A percentile compares a stretch with the other conserved stretches of the same genome.
Conservation (phyloP, 2,888 invertebrate species). For the Thymelicus sylvestris region DNA sequence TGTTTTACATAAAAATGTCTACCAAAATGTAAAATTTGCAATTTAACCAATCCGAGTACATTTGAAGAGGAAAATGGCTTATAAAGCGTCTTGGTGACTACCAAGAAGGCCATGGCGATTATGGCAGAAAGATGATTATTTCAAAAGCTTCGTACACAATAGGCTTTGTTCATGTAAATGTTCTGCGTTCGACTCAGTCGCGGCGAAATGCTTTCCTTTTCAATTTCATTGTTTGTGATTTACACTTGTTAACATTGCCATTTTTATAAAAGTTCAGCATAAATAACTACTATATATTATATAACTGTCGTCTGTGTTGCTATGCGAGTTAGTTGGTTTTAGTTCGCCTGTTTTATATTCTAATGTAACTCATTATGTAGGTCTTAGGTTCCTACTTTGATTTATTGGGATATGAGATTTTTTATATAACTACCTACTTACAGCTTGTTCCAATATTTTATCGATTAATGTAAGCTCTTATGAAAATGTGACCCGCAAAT, state of each 20-base stretch:
- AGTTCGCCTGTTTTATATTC: constrained; percentile 3
- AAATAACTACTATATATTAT: constrained; percentile 12
- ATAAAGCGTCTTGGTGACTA: constrained; percentile 34
- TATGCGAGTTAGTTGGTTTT: constrained; percentile 14
- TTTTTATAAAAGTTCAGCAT: constrained; percentile 33
- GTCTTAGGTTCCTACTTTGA: too few species aligned
- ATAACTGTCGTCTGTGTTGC: constrained; percentile 17
- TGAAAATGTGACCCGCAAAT: too few species aligned
- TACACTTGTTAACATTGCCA: constrained; percentile 37
- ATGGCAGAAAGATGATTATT: constrained; percentile 38
- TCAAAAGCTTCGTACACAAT: constrained; percentile 38
- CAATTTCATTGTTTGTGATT: constrained; percentile 39
- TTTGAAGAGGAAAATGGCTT: constrained; percentile 35
- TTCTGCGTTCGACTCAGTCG: constrained; percentile 35
- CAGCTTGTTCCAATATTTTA: too few species aligned
- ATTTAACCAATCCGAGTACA: constrained; percentile 37
- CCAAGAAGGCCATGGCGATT: constrained; percentile 36
- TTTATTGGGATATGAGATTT: too few species aligned
- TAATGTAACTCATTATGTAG: neutral
- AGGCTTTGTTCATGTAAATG: constrained; percentile 37
- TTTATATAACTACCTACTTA: too few species aligned
- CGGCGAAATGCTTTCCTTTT: constrained; percentile 38
- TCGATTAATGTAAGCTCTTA: too few species aligned
- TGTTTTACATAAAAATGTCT: neutral
- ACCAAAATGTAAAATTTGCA: constrained; percentile 22